Conservation (phyloP, 2,113 vertebrate species). For the Hemiscyllium ocellatum region DNA sequence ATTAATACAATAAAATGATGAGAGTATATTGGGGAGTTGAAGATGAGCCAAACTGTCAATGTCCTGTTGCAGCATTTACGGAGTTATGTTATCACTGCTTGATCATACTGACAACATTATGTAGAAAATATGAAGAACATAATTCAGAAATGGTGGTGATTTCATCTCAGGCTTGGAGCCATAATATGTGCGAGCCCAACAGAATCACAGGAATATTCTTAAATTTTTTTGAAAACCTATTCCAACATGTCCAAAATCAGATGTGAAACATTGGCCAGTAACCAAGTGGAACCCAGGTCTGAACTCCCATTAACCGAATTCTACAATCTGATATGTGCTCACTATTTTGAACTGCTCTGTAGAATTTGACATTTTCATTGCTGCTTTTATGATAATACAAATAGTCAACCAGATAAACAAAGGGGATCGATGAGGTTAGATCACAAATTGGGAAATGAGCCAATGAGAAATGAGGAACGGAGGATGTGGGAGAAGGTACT, state of each 20-base stretch:
- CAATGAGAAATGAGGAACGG: neutral
- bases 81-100: neutral
- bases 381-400: neutral
- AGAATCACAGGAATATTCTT: constrained; percentile 10
- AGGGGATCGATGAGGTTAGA: neutral
- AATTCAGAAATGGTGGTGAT: neutral
- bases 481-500: neutral
- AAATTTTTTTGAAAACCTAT: neutral
- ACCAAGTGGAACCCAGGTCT: neutral
- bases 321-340: neutral
- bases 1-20: neutral
- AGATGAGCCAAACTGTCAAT: neutral
- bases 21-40: neutral
- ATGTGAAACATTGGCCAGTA: neutral
- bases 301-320: neutral
- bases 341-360: neutral
- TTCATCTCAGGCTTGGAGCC: constrained; percentile 25
- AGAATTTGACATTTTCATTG: neutral
- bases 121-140: constrained; percentile 20
- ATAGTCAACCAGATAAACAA: constrained; percentile 21
- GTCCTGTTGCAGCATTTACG: neutral
- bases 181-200: neutral
- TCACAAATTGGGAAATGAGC: constrained; percentile 8
- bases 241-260: constrained; percentile 8
- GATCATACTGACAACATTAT: neutral